Percentiles rank a stretch among this genome's conserved stretches.
Evolutionary conservation across 1,140 invertebrate species (phyloP).

Genomic region (Drosophila orena): DNA sequence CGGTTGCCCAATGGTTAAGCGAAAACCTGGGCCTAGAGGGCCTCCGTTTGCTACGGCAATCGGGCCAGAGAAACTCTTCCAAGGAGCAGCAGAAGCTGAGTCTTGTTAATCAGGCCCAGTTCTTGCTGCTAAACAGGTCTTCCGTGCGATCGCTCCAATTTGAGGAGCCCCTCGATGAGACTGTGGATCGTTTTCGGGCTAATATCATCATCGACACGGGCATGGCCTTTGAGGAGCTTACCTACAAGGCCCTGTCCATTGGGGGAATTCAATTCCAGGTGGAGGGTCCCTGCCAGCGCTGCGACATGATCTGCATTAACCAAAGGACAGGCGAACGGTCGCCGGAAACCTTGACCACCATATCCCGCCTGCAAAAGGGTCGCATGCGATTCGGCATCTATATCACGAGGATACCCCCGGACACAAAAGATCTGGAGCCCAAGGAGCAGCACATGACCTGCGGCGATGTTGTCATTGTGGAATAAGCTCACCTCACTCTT

Average conservation of each 20-base stretch:
- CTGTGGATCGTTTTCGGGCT: slow-evolving; percentile 89
- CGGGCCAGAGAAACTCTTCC: slow-evolving; percentile 60
- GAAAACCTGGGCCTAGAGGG: slow-evolving; percentile 88
- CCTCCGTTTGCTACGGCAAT: slow-evolving; percentile 90
- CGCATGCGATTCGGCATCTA: slow-evolving; percentile 93
- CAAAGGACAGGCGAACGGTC: slow-evolving; percentile 92
- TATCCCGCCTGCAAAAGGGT: slow-evolving; percentile 90
- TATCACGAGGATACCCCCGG: slow-evolving; percentile 71
- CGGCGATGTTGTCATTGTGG: slow-evolving; percentile 42
- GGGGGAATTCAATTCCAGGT: slow-evolving; percentile 87
- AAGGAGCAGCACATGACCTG: slow-evolving; percentile 32
- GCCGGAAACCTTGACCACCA: slow-evolving; percentile 93
- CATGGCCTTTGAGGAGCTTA: slow-evolving; percentile 90
- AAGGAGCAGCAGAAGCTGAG: slow-evolving; percentile 85
- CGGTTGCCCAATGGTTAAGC: slow-evolving; percentile 91
- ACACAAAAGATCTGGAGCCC: not conserved
- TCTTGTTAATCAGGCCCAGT: slow-evolving; percentile 95
- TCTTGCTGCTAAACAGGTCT: slow-evolving; percentile 91
- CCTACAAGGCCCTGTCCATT: slow-evolving; percentile 90
- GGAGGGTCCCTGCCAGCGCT: slow-evolving; percentile 92
- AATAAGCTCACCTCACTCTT: slow-evolving; percentile 1
- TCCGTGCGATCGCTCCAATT: slow-evolving; percentile 89
- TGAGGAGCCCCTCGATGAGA: slow-evolving; percentile 86
- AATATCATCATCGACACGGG: slow-evolving; percentile 89
- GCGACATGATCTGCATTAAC: slow-evolving; percentile 97